Evolutionary conservation across 2,888 invertebrate genomes (phyloP).

Genomic region (Pollenia amentaria): DNA sequence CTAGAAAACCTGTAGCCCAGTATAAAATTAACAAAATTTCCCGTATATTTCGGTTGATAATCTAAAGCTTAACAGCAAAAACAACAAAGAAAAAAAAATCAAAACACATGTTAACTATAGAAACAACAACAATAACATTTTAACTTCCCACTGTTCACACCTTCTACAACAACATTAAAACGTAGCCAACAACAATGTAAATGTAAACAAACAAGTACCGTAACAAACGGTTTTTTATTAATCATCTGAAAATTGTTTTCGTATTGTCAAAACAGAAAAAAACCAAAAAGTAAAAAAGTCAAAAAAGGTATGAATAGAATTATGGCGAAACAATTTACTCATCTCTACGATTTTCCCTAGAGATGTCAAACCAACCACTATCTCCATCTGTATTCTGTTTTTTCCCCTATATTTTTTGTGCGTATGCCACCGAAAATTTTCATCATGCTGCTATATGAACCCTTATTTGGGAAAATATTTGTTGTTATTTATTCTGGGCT

Average conservation of each 20-base stretch:
- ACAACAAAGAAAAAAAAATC: conserved; percentile 46
- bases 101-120: conserved; percentile 73
- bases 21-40: conserved; percentile 8
- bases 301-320: conserved; percentile 54
- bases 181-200: not conserved
- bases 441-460: conserved; percentile 35
- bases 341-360: conserved; percentile 57
- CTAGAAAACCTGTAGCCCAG: conserved; percentile 61
- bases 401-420: not conserved
- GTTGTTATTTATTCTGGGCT: conserved; percentile 18
- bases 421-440: conserved; percentile 29
- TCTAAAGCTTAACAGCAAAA: conserved; percentile 56
- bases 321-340: conserved; percentile 65
- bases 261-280: conserved; percentile 46
- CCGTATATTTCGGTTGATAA: conserved; percentile 59
- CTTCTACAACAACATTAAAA: conserved; percentile 45
- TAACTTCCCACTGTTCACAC: conserved; percentile 69
- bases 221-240: conserved; percentile 60
- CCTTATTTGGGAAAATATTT: conserved; percentile 60
- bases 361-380: conserved; percentile 59
- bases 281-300: not conserved
- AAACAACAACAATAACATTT: conserved; percentile 48
- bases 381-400: conserved; percentile 6
- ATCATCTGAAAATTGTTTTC: conserved; percentile 70
- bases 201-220: conserved; percentile 18